These are phyloP conservation scores for Bugula neritina DNA, from an alignment of 2,888 invertebrate species.

Conservation along the genomic window DNA sequence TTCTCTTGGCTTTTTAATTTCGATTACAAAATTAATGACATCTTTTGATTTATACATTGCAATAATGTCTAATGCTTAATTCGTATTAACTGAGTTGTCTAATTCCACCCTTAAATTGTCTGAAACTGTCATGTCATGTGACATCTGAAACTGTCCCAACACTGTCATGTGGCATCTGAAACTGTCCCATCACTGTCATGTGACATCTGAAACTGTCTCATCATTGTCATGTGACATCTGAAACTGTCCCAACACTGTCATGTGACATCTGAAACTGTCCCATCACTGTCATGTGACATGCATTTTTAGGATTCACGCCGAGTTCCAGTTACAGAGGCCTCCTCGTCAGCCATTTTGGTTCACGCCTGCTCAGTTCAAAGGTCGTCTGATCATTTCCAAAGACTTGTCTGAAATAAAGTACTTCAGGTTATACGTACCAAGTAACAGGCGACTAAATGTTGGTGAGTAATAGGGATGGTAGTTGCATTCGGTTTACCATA, in stretches of 20 bases:
- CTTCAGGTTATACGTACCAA: constrained; percentile 47
- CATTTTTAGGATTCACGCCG: constrained; percentile 47
- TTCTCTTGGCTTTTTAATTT: too few species aligned
- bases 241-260: too few species aligned
- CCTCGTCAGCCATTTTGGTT: constrained; percentile 51
- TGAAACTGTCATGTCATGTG: background rate
- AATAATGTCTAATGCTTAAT: too few species aligned
- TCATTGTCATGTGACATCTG: too few species aligned
- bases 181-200: too few species aligned
- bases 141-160: too few species aligned
- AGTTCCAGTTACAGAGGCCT: constrained; percentile 51
- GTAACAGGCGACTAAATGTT: constrained; percentile 45
- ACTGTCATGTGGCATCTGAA: too few species aligned
- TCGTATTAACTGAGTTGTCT: background rate
- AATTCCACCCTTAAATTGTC: background rate
- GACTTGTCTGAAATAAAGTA: constrained; percentile 38
- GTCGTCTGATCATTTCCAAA: constrained; percentile 41
- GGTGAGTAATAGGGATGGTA: constrained; percentile 48
- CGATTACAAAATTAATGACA: too few species aligned
- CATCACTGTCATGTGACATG: background rate
- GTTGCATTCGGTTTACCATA: too few species aligned
- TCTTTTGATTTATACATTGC: too few species aligned
- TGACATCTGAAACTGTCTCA: too few species aligned
- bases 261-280: background rate
- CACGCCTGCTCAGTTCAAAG: constrained; percentile 51